Base-by-base conservation (phyloP, 2,113 vertebrate genomes). In the Chloroceryle aenea region DNA sequence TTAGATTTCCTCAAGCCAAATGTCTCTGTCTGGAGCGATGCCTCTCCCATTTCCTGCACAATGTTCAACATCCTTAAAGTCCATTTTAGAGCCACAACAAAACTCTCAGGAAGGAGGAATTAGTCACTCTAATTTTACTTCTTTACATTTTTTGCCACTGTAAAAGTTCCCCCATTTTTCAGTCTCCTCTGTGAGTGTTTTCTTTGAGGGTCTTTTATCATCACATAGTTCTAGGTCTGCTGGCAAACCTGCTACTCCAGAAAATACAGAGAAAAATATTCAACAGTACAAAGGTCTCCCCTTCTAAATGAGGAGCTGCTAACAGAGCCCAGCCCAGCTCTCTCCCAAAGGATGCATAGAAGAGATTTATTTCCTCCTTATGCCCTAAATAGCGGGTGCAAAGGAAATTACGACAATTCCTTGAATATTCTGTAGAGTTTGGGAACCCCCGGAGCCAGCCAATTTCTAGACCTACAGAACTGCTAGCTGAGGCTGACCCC, bases 41-140 rank as follows among this genome's bases (percentile, higher is more conserved):
- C 91, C 91, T 91, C 77, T 93, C 89, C 87, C 53, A 89, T 72
- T 95, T 95, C 93, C 94, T 95, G 84, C 26, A 16, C 2, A 4
- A 78, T 0, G 3, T 58, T 79, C 71, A 79, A 79, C 50, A 87
- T 79, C 93, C 78, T 87, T 79, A 7, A 85, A 81, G 18, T 20
- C 55, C 52, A 47, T 30, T 82, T 89, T 3, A 87, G 71, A 81
- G 55, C 53, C 74, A 69, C 1, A 2, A 50, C 18, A 89, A 62
- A 87, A 67, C 58, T 62, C 56, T 79, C 67, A 74, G 77, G 48
- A 95, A 87, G n/a, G 20, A 73, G 10, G 25, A 81, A 56, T 72
- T 56, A 85, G 77, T 76, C 87, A 68, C 36, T 75, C n/a, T 52
- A 69, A 69, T 74, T 69, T 83, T 71, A 71, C 27, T 53, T 53